Base-by-base conservation (phyloP, 2,888 invertebrate genomes). In the Sminthurides aquaticus region DNA sequence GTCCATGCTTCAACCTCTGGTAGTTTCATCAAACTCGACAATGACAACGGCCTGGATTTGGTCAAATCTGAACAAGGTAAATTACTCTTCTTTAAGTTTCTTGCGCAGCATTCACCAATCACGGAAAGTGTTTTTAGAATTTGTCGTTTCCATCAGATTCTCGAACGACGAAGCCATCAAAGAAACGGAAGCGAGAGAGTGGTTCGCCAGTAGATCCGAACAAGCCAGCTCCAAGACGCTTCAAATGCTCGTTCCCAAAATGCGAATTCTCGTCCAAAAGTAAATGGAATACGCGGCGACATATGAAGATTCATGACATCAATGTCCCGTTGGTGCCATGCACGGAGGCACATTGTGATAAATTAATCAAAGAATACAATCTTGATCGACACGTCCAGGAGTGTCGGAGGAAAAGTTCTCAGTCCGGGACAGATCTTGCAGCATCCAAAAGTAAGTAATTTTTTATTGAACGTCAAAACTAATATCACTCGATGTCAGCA, bases 311-410 rank as follows among this genome's bases (percentile, higher is more conserved):
- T 8, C 52, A 52, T 20, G 52, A 52, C 20, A 20, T 52, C 11
- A 52, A 52, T 22, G 52, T 52, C 20, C 52, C 52, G 20, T 20
- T 52, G 52, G 52, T 52, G 5, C 52, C 52, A 8, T 52, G 52
- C 52, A 52, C 52, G 52, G 52, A 52, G 52, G 11, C 52, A 8
- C 5, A 52, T 52, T 52, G 52, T 52, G 52, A 52, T 52, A 52
- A 52, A 22, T 20, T 52, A 22, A 52, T 52, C 18, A 52, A 52
- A 22, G 52, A 52, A 22, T 52, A 52, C 52, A 52, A 52, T 52
- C 52, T 52, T 52, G 52, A 52, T 20, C 8, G 52, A 52, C 52
- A 52, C 20, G 52, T 52, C 11, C 52, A 52, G 20, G 52, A 52
- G 20, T 52, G 52, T 52, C 52, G 52, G 20, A 15, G 20, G 20